phyloP scores from a whole-genome alignment of 1,140 invertebrate genomes.

The fruit fly (Drosophila melanogaster) region DNA sequence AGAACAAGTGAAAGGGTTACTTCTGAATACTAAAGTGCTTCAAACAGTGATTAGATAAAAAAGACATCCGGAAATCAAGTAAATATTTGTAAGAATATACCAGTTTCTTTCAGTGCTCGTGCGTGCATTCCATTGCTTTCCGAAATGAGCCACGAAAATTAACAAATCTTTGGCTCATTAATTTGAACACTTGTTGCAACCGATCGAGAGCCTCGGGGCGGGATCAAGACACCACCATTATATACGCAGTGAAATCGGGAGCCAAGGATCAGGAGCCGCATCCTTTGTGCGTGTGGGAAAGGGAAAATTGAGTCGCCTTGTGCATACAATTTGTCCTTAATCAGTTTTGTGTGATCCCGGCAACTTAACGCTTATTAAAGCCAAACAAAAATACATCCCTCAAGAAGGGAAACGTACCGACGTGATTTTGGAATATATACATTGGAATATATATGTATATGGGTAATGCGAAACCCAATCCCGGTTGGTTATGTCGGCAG shows the following conservation, averaged over 20 bases:
- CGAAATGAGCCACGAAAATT: slow-evolving; percentile 77
- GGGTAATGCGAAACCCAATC: slow-evolving; percentile 72
- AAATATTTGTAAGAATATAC: background rate
- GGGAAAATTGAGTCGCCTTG: slow-evolving; percentile 66
- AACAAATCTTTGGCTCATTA: slow-evolving; percentile 81
- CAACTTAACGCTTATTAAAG: slow-evolving; percentile 81
- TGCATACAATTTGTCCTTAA: slow-evolving; percentile 61
- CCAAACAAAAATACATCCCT: slow-evolving; percentile 39
- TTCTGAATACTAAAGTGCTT: too few species aligned
- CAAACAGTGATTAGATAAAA: too few species aligned
- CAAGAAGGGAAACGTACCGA: slow-evolving; percentile 3
- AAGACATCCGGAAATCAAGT: too few species aligned
- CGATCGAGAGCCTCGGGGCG: slow-evolving; percentile 36
- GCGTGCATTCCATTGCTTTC: slow-evolving; percentile 16
- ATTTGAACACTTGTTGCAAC: slow-evolving; percentile 72
- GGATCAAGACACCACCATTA: slow-evolving; percentile 14
- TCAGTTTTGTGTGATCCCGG: slow-evolving; percentile 57
- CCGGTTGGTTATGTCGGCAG: slow-evolving; percentile 40
- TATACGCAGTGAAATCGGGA: slow-evolving; percentile 15
- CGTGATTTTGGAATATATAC: slow-evolving; percentile 29
- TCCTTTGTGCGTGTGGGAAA: slow-evolving; percentile 22
- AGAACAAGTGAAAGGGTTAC: too few species aligned
- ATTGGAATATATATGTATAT: background rate
- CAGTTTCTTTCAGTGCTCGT: slow-evolving; percentile 14
- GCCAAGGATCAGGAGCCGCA: slow-evolving; percentile 20